Conservation (phyloP, 2,113 vertebrate species). For the Nymphicus hollandicus region DNA sequence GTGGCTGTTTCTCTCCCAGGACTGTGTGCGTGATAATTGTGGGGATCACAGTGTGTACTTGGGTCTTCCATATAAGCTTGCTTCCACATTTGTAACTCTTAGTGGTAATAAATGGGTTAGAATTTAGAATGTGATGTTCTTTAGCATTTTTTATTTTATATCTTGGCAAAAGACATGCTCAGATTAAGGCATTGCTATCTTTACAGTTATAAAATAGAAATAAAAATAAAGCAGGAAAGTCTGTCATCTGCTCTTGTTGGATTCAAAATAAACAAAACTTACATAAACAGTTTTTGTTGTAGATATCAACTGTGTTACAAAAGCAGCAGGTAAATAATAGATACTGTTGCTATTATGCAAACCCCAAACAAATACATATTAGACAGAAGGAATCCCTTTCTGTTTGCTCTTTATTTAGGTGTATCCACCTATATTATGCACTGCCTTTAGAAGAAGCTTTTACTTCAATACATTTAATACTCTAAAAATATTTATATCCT, state of each 20-base stretch:
- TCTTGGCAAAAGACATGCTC: not conserved
- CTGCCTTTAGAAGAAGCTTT: not conserved
- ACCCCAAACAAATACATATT: not conserved
- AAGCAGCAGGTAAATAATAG: not conserved
- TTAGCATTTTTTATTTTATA: not conserved
- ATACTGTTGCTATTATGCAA: not conserved
- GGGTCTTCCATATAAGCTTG: not conserved
- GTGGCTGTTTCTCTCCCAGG: not conserved
- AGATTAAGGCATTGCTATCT: not conserved
- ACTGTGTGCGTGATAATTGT: not conserved
- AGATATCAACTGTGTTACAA: not conserved
- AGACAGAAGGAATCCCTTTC: not conserved
- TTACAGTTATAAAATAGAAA: not conserved
- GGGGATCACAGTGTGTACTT: not conserved
- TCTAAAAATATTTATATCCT: not conserved
- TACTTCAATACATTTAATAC: not conserved
- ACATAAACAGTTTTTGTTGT: not conserved
- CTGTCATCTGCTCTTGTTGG: not conserved
- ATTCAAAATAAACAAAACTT: not conserved
- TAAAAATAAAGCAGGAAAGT: not conserved
- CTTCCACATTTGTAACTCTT: not conserved
- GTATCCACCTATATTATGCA: not conserved
- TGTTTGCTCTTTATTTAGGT: not conserved
- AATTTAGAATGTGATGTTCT: not conserved
- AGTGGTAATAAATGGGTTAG: not conserved